Base-by-base conservation (phyloP, 1,140 invertebrate species). In the Trichonephila clavata region DNA sequence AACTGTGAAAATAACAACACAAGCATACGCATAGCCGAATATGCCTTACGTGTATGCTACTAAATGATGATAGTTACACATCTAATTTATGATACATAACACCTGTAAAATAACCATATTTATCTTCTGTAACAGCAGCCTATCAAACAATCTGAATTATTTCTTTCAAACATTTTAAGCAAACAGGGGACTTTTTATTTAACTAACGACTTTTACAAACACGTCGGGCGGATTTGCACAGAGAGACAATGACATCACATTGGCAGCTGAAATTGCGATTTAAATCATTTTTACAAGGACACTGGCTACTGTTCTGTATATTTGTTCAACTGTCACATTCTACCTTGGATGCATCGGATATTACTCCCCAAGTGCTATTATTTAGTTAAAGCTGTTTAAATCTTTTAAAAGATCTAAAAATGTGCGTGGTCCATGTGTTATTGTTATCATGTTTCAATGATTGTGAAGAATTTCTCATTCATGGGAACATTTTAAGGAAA, bases 361-460 rank as follows among this genome's bases (percentile, higher is more conserved):
- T 6, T 68, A 8, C 8, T 68, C 65, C 0, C 14, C n/a, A 13
- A 20, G 6, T n/a, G 83, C 27, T 18, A 39, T 59, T 59, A 59
- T 84, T 60, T n/a, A 13, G 24, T 24, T 27, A 84, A 60, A 50
- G 83, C 83, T 84, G 83, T 59, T 6, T 21, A 84, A 84, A 21
- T n/a, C 21, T 59, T 59, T 59, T 20, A 24, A 57, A 10, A 84
- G 50, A 2, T n/a, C n/a, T 27, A 18, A 84, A 50, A n/a, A 7
- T 0, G 10, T 57, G 5, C 13, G n/a, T 77, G 71, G 32, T 77
- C 39, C 71, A 77, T 77, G 18, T 5, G 71, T 32, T 39, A 27
- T 77, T 39, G 71, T 32, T 39, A 4, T 18, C 3, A 18, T 16
- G 61, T 39, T 71, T 27, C 24, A 71, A 71, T n/a, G 68, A 71